Evolutionary conservation across 1,140 invertebrate species (phyloP).

Genomic region (Asobara japonica): DNA sequence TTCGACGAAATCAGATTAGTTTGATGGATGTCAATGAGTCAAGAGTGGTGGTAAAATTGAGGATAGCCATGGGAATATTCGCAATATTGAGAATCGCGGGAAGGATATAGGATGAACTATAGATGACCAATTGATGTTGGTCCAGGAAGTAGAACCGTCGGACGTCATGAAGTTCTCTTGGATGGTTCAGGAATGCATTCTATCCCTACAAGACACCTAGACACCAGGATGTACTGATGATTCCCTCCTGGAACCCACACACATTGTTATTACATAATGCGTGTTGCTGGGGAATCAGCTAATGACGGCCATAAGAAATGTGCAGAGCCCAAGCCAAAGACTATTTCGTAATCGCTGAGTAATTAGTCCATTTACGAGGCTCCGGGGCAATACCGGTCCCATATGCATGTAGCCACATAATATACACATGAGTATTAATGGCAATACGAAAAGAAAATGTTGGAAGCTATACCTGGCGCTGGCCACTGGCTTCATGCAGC

Average conservation of each 20-base stretch:
- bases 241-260: too few relatives aligned
- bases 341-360: slow-evolving; percentile 51
- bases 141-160: too few relatives aligned
- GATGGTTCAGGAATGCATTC: too few relatives aligned
- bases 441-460: not conserved
- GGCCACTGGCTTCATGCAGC: not conserved
- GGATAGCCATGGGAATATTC: too few relatives aligned
- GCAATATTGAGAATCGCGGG: too few relatives aligned
- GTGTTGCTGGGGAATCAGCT: slow-evolving; percentile 40
- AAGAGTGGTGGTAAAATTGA: too few relatives aligned
- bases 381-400: slow-evolving; percentile 22
- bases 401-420: slow-evolving; percentile 12
- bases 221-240: too few relatives aligned
- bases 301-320: slow-evolving; percentile 47
- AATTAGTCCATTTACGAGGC: slow-evolving; percentile 56
- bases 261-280: slow-evolving; percentile 49
- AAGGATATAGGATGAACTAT: too few relatives aligned
- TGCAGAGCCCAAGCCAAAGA: slow-evolving; percentile 18
- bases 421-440: not conserved
- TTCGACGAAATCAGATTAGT: not conserved
- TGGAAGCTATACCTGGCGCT: slow-evolving; percentile 4
- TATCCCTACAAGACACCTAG: too few relatives aligned
- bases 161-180: too few relatives aligned
- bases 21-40: too few relatives aligned
- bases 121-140: too few relatives aligned